Evolutionary conservation across 2,113 vertebrate species (phyloP), one percentile per base, ranked within the genome.

Genomic region (Paedocypris sp.): DNA sequence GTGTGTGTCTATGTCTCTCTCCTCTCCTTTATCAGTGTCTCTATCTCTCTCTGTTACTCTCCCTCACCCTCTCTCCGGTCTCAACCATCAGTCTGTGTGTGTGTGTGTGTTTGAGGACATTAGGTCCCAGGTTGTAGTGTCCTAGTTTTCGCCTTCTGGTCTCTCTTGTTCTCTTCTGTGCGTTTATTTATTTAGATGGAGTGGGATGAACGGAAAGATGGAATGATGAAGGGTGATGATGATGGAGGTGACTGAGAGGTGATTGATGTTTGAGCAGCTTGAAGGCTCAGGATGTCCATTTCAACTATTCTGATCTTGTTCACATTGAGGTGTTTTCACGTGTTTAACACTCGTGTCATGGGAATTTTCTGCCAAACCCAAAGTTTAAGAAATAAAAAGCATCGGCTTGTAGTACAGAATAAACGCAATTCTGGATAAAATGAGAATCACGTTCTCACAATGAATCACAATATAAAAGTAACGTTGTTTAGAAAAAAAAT

Each of bases 71-170:
- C 35, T 13, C 7, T 22, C 20, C n/a, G n/a, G n/a, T n/a, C n/a
- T n/a, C n/a, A n/a, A n/a, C n/a, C n/a, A n/a, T n/a, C n/a, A n/a
- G n/a, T n/a, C n/a, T n/a, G n/a, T n/a, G n/a, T n/a, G n/a, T n/a
- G n/a, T 29, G 16, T 49, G 35, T 48, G 31, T 11, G 56, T 47
- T 54, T 32, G 29, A 46, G 18, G 50, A 32, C 65, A 31, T 2
- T 56, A 26, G 53, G 50, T 67, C 65, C 65, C 62, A 66, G 57
- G 62, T 66, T 70, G 50, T 50, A 28, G 43, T 70, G 62, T 56
- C 68, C 68, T 66, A 66, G 56, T 66, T 66, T 63, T 57, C 26
- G 28, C 42, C 45, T 33, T 20, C 39, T 25, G n/a, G 33, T 45
- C 45, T 49, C 50, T 19, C 29, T 32, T 4, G 26, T 4, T 64